Evolutionary conservation across 1,140 invertebrate species (phyloP), one percentile per base, ranked within the genome.

Genomic region (Tribolium castaneum): DNA sequence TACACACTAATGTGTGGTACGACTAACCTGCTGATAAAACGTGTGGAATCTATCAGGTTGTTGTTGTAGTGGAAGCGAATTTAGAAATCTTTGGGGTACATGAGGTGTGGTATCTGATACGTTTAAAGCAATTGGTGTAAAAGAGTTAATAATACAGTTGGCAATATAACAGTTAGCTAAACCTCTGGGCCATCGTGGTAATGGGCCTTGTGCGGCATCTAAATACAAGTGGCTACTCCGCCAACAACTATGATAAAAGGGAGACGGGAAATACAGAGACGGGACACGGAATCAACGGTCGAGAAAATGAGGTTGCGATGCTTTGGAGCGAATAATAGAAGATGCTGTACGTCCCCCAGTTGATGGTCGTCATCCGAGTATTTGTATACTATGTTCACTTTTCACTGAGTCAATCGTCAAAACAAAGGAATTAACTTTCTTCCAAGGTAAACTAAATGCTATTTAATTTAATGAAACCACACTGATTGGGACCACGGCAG

Each of bases 291-390:
- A 86, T 85, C 87, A 87, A 86, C 87, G 86, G 86, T 84, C 86
- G 86, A 87, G 87, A 87, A 87, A 87, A 87, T 87, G 86, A 87
- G 86, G 87, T 87, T 87, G 85, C 80, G 78, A 85, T 85, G 79
- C 86, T 85, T 78, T 87, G 87, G 84, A 87, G 82, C 87, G 87
- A 81, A 84, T 86, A 87, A 87, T 87, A 85, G 86, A 86, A 84
- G 84, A 85, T 82, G 82, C 83, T 82, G 73, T 82, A 73, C 79
- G 81, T 80, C 84, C 80, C 80, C 75, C 71, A 59, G 70, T 78
- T 82, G 82, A 75, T 80, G 77, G 78, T 76, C 81, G 81, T 51
- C 77, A 56, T 76, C 76, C 74, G 50, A 71, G 35, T 78, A 82
- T 80, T 82, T 80, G 71, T 79, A 78, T 78, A 78, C 77, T 80